These are phyloP conservation scores for Brachionus koreanus DNA, from an alignment of 1,140 invertebrate species.

Conservation along the genomic window DNA sequence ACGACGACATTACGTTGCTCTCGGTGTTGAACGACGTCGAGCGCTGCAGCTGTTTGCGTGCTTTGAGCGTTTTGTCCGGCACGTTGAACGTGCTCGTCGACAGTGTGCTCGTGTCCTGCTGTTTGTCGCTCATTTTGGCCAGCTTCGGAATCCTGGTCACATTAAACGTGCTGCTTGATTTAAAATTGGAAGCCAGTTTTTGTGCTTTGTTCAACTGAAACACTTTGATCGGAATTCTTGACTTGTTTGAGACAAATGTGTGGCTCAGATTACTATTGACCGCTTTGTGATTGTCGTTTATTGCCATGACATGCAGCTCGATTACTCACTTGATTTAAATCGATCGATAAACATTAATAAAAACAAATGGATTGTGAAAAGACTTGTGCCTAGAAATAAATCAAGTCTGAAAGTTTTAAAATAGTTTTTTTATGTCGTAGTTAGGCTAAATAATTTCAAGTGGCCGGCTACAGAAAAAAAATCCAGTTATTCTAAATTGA, in stretches of 20 bases:
- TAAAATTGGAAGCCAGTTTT: not conserved
- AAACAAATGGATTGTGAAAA: no score
- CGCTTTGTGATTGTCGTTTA: not conserved
- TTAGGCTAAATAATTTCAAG: not conserved
- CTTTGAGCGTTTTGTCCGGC: not conserved
- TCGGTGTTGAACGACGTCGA: slow-evolving; percentile 1
- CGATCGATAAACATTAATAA: not conserved
- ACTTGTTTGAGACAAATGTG: not conserved
- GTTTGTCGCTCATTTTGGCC: not conserved
- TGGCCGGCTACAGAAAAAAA: not conserved
- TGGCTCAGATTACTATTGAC: not conserved
- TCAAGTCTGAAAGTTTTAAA: not conserved
- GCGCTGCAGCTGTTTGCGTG: not conserved
- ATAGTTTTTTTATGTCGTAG: not conserved
- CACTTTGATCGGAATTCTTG: not conserved
- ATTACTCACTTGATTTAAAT: not conserved
- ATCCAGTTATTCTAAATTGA: not conserved
- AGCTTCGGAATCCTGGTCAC: not conserved
- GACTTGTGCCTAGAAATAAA: not conserved
- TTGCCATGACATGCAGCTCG: not conserved
- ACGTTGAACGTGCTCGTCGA: not conserved
- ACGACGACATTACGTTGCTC: not conserved
- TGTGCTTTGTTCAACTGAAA: not conserved
- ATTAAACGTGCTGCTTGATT: not conserved
- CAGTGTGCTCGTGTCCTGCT: not conserved